Evolutionary conservation across 2,888 invertebrate species (phyloP), one percentile per base, ranked within the genome.

Genomic region (Latrodectus hesperus): DNA sequence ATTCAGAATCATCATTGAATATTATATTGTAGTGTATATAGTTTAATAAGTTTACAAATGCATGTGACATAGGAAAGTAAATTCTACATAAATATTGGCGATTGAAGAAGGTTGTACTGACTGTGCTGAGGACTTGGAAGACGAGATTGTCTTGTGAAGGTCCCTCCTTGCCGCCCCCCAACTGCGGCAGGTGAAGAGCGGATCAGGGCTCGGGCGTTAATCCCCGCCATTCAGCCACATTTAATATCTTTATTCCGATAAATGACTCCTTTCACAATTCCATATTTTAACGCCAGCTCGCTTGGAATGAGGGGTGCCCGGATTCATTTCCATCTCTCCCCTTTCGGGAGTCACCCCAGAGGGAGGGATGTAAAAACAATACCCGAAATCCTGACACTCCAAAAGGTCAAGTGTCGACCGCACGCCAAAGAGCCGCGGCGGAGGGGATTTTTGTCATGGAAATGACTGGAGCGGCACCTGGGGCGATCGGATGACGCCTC

Each of bases 171-270:
- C n/a, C 22, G 22, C 22, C 22, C 22, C 1, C 22, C 22, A 22
- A 22, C 22, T 22, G 22, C 22, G 80, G 38, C 22, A 22, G 12
- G 17, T 12, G 68, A 17, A 10, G 17, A 6, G 10, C 12, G 16
- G 16, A 68, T 22, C 12, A 22, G 12, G 17, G 4, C 26, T 68
- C 22, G n/a, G 12, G 26, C 10, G 68, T 22, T 12, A 22, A 9
- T 26, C 22, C 10, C 3, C 26, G 12, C 9, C 38, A 38, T 38
- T 38, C 38, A 38, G 38, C 38, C 38, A 65, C 55, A 55, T 84
- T 84, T 84, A 84, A 84, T 84, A 84, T 73, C 84, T 84, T 84
- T 84, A 84, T 84, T 84, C 84, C 77, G 78, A 84, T 78, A 84
- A 84, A 84, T 84, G 84, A 73, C 16, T 84, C 78, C 49, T 78